These are phyloP conservation scores for Polypedilum vanderplanki DNA, from an alignment of 1,140 invertebrate genomes.

Conservation along the genomic window DNA sequence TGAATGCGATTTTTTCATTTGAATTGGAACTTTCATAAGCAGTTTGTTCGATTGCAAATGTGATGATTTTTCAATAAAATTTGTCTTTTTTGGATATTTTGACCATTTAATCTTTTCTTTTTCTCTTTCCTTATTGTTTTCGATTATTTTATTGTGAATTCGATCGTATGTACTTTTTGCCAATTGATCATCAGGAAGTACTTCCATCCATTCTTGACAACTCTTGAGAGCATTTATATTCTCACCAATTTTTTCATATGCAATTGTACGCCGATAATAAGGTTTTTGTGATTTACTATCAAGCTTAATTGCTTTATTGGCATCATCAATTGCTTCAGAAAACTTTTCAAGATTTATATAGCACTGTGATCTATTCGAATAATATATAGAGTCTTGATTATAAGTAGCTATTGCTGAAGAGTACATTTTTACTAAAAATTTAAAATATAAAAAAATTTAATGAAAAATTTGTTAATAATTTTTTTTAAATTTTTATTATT, in stretches of 20 bases:
- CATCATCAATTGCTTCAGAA: background rate
- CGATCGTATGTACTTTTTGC: background rate
- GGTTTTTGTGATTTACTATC: background rate
- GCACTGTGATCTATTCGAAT: background rate
- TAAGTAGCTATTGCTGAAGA: background rate
- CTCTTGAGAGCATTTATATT: background rate
- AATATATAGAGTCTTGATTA: background rate
- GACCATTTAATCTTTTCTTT: background rate
- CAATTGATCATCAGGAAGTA: background rate
- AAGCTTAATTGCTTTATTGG: background rate
- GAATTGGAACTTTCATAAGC: background rate
- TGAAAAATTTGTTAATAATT: background rate
- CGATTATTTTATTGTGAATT: constrained; percentile 2
- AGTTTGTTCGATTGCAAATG: background rate
- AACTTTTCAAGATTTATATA: background rate
- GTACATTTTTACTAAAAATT: background rate
- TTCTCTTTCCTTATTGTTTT: background rate
- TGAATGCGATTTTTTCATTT: background rate
- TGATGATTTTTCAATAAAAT: constrained; percentile 7
- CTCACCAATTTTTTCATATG: background rate
- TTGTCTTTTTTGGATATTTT: background rate
- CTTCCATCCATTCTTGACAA: background rate
- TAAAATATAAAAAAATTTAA: background rate
- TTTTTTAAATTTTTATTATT: background rate
- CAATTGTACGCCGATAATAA: background rate